A percentile compares a stretch with the other conserved stretches of the same genome.
Conservation (phyloP, 1,140 invertebrate species). For the Hirudo medicinalis region DNA sequence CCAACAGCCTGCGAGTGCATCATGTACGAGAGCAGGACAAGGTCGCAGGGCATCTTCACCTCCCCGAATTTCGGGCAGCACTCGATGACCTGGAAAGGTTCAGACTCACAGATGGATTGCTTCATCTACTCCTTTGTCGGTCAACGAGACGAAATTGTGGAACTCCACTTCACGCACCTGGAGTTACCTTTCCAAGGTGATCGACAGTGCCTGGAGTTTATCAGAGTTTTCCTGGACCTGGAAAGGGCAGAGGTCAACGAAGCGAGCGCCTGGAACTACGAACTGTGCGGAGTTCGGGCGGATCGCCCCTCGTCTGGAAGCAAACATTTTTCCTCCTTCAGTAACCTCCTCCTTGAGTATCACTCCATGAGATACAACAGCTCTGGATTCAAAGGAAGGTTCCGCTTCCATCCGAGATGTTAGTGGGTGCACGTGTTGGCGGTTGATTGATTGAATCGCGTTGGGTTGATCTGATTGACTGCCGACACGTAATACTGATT, state of each 20-base stretch:
- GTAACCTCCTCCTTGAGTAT: slow-evolving; percentile 64
- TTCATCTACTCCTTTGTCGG: slow-evolving; percentile 71
- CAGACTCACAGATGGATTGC: slow-evolving; percentile 60
- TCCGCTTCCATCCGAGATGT: slow-evolving; percentile 51
- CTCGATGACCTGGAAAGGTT: slow-evolving; percentile 44
- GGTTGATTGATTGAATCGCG: too few relatives aligned
- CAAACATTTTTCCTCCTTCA: slow-evolving; percentile 62
- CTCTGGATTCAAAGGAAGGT: slow-evolving; percentile 63
- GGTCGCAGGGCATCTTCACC: slow-evolving; percentile 62
- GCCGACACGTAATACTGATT: too few relatives aligned
- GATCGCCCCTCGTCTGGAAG: slow-evolving; percentile 43
- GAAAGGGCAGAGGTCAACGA: slow-evolving; percentile 58
- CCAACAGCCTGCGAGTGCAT: slow-evolving; percentile 63
- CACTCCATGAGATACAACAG: slow-evolving; percentile 53
- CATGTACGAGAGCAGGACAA: slow-evolving; percentile 60
- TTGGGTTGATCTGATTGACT: too few relatives aligned
- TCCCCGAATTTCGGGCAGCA: slow-evolving; percentile 60
- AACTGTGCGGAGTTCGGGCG: slow-evolving; percentile 53
- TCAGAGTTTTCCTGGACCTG: slow-evolving; percentile 64
- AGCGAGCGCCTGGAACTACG: slow-evolving; percentile 57
- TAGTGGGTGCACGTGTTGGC: not conserved
- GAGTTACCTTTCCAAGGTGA: slow-evolving; percentile 33
- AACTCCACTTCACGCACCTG: slow-evolving; percentile 64
- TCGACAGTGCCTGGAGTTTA: slow-evolving; percentile 57
- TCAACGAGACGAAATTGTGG: slow-evolving; percentile 60